phyloP scores from a whole-genome alignment of 2,113 vertebrate species.

The Platichthys flesus region DNA sequence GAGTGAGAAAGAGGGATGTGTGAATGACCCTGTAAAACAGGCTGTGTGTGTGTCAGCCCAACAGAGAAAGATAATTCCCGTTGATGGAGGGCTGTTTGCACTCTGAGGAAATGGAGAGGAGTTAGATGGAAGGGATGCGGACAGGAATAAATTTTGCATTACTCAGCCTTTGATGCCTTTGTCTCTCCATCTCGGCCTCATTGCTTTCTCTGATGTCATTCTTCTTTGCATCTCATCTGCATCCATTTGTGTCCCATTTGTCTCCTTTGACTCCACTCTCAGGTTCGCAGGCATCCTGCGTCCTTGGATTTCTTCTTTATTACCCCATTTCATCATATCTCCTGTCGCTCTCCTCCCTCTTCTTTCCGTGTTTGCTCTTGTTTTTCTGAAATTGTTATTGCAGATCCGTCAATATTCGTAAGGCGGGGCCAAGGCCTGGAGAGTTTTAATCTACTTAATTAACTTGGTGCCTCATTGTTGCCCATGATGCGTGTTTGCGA shows the following conservation, averaged over 20 bases:
- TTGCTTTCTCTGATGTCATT: conserved; percentile 71
- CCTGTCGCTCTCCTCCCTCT: background rate
- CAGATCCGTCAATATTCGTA: conserved; percentile 40
- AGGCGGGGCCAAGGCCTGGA: conserved; percentile 17
- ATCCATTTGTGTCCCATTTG: conserved; percentile 67
- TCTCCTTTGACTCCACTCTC: conserved; percentile 57
- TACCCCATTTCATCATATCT: conserved; percentile 51
- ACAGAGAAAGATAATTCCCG: background rate
- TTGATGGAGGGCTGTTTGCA: conserved; percentile 71
- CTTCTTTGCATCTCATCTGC: conserved; percentile 75
- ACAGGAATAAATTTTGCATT: conserved; percentile 66
- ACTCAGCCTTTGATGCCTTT: conserved; percentile 69
- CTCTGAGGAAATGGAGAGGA: conserved; percentile 50
- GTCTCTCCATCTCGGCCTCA: conserved; percentile 45
- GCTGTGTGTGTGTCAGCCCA: background rate
- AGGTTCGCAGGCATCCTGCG: conserved; percentile 30
- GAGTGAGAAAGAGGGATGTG: background rate
- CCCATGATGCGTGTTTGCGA: conserved; percentile 25
- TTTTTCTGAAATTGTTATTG: conserved; percentile 38
- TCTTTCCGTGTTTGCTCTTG: background rate
- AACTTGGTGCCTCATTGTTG: conserved; percentile 34
- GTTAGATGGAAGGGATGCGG: conserved; percentile 49
- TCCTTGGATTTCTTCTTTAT: conserved; percentile 58
- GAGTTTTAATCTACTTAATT: conserved; percentile 67
- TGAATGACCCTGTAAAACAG: background rate